Percentiles rank a stretch among this genome's conserved stretches.
Evolutionary conservation across 2,888 invertebrate species (phyloP).

Genomic region (Gasteruption jaculator): DNA sequence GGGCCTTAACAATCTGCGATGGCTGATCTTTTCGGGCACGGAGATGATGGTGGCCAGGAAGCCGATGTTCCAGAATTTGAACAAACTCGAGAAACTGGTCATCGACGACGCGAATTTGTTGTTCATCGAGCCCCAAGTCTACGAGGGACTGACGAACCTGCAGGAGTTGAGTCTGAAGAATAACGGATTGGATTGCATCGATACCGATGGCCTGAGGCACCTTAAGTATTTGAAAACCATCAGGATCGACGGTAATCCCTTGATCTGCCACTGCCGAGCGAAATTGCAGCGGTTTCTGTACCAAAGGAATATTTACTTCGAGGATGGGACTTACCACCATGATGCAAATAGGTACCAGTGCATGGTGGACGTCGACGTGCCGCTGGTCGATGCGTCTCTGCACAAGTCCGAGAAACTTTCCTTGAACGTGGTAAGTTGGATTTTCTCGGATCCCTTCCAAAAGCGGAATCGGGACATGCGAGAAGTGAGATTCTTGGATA

Average conservation of each 20-base stretch:
- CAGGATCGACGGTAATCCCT: conserved; percentile 35
- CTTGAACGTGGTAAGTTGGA: too few relatives aligned
- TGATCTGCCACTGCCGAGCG: conserved; percentile 35
- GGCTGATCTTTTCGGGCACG: conserved; percentile 34
- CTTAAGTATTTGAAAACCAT: conserved; percentile 26
- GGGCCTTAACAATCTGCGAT: conserved; percentile 31
- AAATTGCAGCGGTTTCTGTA: conserved; percentile 27
- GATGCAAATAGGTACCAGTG: too few relatives aligned
- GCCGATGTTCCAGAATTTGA: conserved; percentile 27
- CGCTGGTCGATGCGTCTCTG: too few relatives aligned
- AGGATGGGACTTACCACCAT: too few relatives aligned
- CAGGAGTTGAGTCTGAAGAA: conserved; percentile 33
- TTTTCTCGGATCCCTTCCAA: too few relatives aligned
- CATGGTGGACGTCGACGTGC: too few relatives aligned
- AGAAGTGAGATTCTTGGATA: too few relatives aligned
- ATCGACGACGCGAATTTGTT: too few relatives aligned
- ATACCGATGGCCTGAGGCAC: conserved; percentile 27
- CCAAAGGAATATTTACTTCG: too few relatives aligned
- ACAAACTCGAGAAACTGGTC: conserved; percentile 27
- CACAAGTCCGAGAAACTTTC: too few relatives aligned
- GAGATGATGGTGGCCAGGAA: conserved; percentile 26
- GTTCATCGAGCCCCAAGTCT: conserved; percentile 35
- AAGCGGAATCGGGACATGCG: too few relatives aligned
- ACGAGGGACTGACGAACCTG: conserved; percentile 24
- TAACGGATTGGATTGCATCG: conserved; percentile 38